phyloP scores from a whole-genome alignment of 2,113 vertebrate genomes.

The Gnathonemus longibarbis region DNA sequence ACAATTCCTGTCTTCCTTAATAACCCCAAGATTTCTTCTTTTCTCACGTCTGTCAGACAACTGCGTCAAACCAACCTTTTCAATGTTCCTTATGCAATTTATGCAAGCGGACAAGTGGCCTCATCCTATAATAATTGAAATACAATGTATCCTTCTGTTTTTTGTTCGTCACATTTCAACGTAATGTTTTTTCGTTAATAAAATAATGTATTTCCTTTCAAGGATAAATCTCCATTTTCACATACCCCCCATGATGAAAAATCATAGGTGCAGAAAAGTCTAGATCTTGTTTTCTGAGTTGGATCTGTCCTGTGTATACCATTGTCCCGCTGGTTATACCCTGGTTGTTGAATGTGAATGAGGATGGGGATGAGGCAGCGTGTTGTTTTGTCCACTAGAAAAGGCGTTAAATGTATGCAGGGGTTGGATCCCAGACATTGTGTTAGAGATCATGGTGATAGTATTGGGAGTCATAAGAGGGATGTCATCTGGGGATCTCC shows the following conservation, averaged over 20 bases:
- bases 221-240: conserved; percentile 31
- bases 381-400: conserved; percentile 95
- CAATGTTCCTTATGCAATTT: conserved; percentile 47
- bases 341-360: conserved; percentile 99
- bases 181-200: conserved; percentile 35
- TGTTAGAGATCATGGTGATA: conserved; percentile 98
- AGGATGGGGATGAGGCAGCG: conserved; percentile 86
- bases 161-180: conserved; percentile 33
- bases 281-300: conserved; percentile 11
- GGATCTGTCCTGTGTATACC: conserved; percentile 28
- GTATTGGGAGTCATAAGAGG: conserved; percentile 98
- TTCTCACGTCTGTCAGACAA: conserved; percentile 44
- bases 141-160: conserved; percentile 43
- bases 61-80: conserved; percentile 50
- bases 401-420: conserved; percentile 94
- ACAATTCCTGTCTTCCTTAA: conserved; percentile 37
- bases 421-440: conserved; percentile 88
- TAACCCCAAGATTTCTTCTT: conserved; percentile 25
- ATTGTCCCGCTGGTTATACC: conserved; percentile 84
- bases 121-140: conserved; percentile 52
- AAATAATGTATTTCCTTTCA: conserved; percentile 31
- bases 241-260: conserved; percentile 36
- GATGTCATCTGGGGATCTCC: conserved; percentile 95
- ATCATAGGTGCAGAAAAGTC: conserved; percentile 42
- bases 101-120: conserved; percentile 49